These are phyloP conservation scores for Seriola aureovittata DNA, from an alignment of 2,113 vertebrate species.

Conservation along the genomic window DNA sequence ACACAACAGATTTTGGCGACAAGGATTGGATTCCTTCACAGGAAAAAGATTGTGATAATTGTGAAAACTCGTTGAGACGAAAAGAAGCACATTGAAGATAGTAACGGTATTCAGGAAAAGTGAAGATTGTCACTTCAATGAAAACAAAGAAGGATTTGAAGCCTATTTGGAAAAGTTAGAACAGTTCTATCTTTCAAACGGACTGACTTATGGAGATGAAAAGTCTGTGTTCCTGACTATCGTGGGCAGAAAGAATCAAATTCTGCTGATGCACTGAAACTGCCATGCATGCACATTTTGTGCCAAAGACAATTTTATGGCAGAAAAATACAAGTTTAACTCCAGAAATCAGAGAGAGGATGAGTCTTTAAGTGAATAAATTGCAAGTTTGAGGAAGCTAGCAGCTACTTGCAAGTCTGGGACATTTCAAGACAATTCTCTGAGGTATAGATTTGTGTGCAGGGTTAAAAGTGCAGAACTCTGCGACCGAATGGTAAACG, in stretches of 20 bases:
- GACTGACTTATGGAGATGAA: background rate
- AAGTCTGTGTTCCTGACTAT: background rate
- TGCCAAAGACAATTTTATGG: slow-evolving; percentile 11
- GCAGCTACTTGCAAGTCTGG: slow-evolving; percentile 23
- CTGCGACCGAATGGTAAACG: background rate
- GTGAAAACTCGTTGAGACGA: background rate
- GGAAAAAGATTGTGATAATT: background rate
- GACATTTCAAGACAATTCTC: slow-evolving; percentile 24
- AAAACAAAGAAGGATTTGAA: background rate
- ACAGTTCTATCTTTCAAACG: slow-evolving; percentile 8
- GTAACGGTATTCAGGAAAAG: too few relatives aligned
- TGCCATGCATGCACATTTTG: slow-evolving; percentile 12
- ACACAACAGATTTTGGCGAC: background rate
- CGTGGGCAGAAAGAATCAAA: background rate
- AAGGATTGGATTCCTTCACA: background rate
- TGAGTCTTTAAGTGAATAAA: slow-evolving; percentile 9
- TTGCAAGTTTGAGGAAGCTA: slow-evolving; percentile 26
- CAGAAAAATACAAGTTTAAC: slow-evolving; percentile 28
- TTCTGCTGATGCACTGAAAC: background rate
- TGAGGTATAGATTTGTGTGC: slow-evolving; percentile 25
- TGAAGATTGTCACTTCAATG: too few relatives aligned
- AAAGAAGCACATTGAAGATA: background rate
- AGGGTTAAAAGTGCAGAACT: slow-evolving; percentile 18
- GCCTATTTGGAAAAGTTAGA: slow-evolving; percentile 16
- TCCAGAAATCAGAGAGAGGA: slow-evolving; percentile 14